Evolutionary conservation across 2,888 invertebrate species (phyloP).

Genomic region (Idaea dimidiata): DNA sequence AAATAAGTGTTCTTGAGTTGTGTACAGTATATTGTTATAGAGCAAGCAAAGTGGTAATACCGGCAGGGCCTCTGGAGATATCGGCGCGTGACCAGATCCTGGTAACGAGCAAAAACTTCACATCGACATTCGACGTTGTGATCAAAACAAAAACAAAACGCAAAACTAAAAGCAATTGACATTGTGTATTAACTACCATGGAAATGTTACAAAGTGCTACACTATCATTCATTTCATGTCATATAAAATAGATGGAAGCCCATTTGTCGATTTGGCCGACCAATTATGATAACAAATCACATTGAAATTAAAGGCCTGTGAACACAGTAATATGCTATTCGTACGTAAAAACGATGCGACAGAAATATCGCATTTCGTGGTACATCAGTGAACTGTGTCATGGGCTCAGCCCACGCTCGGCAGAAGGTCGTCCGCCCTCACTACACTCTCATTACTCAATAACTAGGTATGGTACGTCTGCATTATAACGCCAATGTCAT

Average conservation of each 20-base stretch:
- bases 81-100: slow-evolving; percentile 63
- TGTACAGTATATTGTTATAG: slow-evolving; percentile 21
- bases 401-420: slow-evolving; percentile 73
- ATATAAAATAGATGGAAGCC: slow-evolving; percentile 10
- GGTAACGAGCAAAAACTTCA: slow-evolving; percentile 73
- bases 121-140: slow-evolving; percentile 55
- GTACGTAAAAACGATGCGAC: slow-evolving; percentile 58
- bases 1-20: slow-evolving; percentile 15
- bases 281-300: slow-evolving; percentile 2
- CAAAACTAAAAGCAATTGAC: slow-evolving; percentile 7
- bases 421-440: slow-evolving; percentile 70
- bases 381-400: slow-evolving; percentile 74
- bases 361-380: slow-evolving; percentile 67
- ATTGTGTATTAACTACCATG: slow-evolving; percentile 9
- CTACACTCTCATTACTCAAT: slow-evolving; percentile 55
- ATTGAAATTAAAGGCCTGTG: slow-evolving; percentile 16
- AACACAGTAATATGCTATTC: slow-evolving; percentile 24
- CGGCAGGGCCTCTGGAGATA: slow-evolving; percentile 49
- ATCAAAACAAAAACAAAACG: slow-evolving; percentile 48
- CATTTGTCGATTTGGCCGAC: slow-evolving; percentile 11
- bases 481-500: slow-evolving; percentile 35
- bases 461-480: slow-evolving; percentile 38
- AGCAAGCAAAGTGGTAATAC: slow-evolving; percentile 43
- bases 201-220: slow-evolving; percentile 3
- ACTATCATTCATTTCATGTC: slow-evolving; percentile 2